Evolutionary conservation across 2,113 vertebrate species (phyloP).

Genomic region (Menura novaehollandiae): DNA sequence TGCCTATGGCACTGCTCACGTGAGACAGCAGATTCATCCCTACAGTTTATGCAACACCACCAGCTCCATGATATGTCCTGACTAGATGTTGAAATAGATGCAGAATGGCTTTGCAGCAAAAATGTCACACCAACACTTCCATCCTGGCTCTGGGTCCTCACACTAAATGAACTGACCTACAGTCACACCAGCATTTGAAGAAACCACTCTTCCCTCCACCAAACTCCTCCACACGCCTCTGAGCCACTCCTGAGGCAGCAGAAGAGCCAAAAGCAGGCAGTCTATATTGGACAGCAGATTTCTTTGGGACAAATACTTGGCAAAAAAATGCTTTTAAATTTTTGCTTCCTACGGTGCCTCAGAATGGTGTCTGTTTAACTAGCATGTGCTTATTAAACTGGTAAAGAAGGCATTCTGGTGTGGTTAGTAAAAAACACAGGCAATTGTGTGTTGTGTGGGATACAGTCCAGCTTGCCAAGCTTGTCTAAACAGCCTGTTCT

Average conservation of each 20-base stretch:
- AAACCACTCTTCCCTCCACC: not conserved
- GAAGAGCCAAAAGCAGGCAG: not conserved
- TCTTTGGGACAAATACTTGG: constrained; percentile 16
- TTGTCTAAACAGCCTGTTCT: not conserved
- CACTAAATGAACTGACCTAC: not conserved
- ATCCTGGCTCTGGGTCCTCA: not conserved
- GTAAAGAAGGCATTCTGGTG: not conserved
- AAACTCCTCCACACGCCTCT: not conserved
- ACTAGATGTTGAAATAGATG: not conserved
- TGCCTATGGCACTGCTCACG: not conserved
- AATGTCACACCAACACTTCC: not conserved
- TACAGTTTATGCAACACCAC: not conserved
- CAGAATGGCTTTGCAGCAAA: not conserved
- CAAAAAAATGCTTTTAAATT: not conserved
- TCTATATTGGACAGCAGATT: not conserved
- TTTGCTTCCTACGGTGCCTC: not conserved
- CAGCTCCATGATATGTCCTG: not conserved
- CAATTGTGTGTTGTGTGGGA: not conserved
- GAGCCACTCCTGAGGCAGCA: not conserved
- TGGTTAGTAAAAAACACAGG: not conserved
- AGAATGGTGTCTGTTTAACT: constrained; percentile 9
- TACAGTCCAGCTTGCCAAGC: not conserved
- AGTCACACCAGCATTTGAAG: not conserved
- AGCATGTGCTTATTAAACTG: not conserved
- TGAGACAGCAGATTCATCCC: not conserved